These are phyloP conservation scores for Drosophila nasuta DNA, from an alignment of 1,140 invertebrate genomes.

Conservation along the genomic window DNA sequence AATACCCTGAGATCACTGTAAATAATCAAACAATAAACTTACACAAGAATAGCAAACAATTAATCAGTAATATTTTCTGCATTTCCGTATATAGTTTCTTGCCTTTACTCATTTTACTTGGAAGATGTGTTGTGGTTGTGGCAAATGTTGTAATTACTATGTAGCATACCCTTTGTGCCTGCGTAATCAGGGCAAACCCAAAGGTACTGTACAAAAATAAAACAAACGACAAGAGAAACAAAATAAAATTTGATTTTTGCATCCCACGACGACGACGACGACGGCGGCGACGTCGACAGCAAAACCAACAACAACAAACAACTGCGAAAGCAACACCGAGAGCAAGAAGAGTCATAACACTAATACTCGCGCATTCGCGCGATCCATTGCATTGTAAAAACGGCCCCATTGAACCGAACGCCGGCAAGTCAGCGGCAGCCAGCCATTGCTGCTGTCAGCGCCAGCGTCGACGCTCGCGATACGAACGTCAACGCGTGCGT, in stretches of 20 bases:
- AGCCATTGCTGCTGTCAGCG: conserved; percentile 30
- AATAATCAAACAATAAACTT: too few relatives aligned
- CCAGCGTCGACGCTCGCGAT: conserved; percentile 5
- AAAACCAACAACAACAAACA: background rate
- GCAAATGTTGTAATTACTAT: background rate
- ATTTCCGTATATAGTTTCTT: too few relatives aligned
- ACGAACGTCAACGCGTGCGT: conserved; percentile 6
- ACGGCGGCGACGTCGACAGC: conserved; percentile 7
- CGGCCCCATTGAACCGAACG: conserved; percentile 37
- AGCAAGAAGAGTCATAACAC: conserved; percentile 17
- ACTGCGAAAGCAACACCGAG: background rate
- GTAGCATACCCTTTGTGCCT: conserved; percentile 30
- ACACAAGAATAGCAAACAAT: too few relatives aligned
- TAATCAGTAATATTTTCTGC: too few relatives aligned
- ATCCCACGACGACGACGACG: conserved; percentile 62
- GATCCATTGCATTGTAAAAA: conserved; percentile 46
- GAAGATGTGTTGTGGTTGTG: too few relatives aligned
- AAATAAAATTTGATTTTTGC: conserved; percentile 70
- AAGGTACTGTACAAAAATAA: conserved; percentile 76
- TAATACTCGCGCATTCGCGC: conserved; percentile 21
- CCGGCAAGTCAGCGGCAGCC: conserved; percentile 19
- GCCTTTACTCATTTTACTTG: too few relatives aligned
- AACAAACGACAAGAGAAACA: conserved; percentile 45
- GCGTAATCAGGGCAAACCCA: conserved; percentile 8
- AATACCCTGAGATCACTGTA: too few relatives aligned